Percentiles rank a stretch among this genome's conserved stretches.
These are phyloP conservation scores for Tychaedon coryphoeus DNA, from an alignment of 2,113 vertebrate genomes.

Conservation along the genomic window DNA sequence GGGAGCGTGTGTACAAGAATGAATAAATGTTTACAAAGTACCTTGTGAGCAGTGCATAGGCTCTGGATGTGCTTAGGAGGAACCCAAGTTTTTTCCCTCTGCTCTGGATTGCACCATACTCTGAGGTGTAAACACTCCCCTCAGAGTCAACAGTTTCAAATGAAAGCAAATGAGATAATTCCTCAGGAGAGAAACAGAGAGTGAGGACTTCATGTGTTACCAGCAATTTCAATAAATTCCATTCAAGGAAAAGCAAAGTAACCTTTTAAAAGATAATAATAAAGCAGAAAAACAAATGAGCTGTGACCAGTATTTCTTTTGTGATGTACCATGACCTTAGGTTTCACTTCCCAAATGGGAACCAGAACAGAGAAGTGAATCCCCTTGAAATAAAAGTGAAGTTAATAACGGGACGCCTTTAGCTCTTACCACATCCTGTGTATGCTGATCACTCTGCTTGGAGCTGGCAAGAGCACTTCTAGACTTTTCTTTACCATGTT, in stretches of 20 bases:
- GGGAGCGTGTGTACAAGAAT: not conserved
- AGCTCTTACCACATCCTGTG: slow-evolving; percentile 79
- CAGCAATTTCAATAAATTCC: slow-evolving; percentile 47
- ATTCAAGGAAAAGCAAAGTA: slow-evolving; percentile 61
- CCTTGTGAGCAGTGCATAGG: not conserved
- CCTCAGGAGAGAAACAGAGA: slow-evolving; percentile 19
- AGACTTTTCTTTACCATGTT: slow-evolving; percentile 44
- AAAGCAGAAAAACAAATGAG: slow-evolving; percentile 69
- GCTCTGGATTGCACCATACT: not conserved
- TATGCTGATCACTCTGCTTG: slow-evolving; percentile 60
- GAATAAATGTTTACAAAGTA: slow-evolving; percentile 42
- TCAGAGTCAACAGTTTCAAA: slow-evolving; percentile 19
- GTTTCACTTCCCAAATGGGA: slow-evolving; percentile 81
- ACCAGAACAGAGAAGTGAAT: slow-evolving; percentile 79
- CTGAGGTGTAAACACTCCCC: slow-evolving; percentile 9
- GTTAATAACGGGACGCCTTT: slow-evolving; percentile 73
- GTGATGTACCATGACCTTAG: slow-evolving; percentile 62
- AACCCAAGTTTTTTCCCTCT: not conserved
- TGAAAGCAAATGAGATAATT: slow-evolving; percentile 39
- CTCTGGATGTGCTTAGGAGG: slow-evolving; percentile 4
- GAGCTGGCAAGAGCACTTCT: slow-evolving; percentile 54
- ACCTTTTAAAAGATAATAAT: slow-evolving; percentile 62
- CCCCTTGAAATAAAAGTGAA: slow-evolving; percentile 80
- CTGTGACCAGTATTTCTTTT: slow-evolving; percentile 67
- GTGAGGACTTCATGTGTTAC: slow-evolving; percentile 7